Conservation (phyloP, 2,888 invertebrate genomes). For the Hirtodrosophila duncani region DNA sequence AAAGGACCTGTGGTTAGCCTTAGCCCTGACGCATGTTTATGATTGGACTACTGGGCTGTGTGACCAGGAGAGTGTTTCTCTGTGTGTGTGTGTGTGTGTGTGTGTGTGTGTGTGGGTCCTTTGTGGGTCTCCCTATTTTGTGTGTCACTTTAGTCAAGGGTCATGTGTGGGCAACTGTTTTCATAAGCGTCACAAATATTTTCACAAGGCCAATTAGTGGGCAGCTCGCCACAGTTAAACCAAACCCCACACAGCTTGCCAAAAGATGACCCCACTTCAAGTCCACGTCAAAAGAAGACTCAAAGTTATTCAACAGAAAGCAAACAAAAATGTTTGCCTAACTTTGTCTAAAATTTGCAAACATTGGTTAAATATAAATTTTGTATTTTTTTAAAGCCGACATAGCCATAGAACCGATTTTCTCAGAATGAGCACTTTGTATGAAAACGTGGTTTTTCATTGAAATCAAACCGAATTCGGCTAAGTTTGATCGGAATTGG, state of each 20-base stretch:
- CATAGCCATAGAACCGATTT: too few species aligned
- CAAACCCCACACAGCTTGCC: slow-evolving; percentile 50
- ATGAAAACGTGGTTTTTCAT: too few species aligned
- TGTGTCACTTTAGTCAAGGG: slow-evolving; percentile 63
- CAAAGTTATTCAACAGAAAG: too few species aligned
- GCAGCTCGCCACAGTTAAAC: slow-evolving; percentile 54
- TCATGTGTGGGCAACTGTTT: slow-evolving; percentile 68
- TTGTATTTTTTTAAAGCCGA: too few species aligned
- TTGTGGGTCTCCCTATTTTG: slow-evolving; percentile 29
- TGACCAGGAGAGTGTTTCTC: background rate
- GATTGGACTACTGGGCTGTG: slow-evolving; percentile 40
- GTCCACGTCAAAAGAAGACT: too few species aligned
- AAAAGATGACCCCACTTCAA: slow-evolving; percentile 40
- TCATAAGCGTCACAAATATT: slow-evolving; percentile 70
- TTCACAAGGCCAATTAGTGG: slow-evolving; percentile 70
- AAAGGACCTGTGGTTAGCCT: slow-evolving; percentile 35
- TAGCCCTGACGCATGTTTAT: slow-evolving; percentile 50
- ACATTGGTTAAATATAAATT: too few species aligned
- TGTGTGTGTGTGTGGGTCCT: slow-evolving; percentile 28
- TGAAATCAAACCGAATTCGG: too few species aligned
- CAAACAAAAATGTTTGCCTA: too few species aligned
- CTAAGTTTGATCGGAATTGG: too few species aligned
- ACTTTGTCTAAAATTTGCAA: too few species aligned
- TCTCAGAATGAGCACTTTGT: too few species aligned
- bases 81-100: slow-evolving; percentile 10